Percentiles rank a stretch among this genome's conserved stretches.
phyloP scores from a whole-genome alignment of 1,140 invertebrate genomes.

The Cryptotermes secundus region DNA sequence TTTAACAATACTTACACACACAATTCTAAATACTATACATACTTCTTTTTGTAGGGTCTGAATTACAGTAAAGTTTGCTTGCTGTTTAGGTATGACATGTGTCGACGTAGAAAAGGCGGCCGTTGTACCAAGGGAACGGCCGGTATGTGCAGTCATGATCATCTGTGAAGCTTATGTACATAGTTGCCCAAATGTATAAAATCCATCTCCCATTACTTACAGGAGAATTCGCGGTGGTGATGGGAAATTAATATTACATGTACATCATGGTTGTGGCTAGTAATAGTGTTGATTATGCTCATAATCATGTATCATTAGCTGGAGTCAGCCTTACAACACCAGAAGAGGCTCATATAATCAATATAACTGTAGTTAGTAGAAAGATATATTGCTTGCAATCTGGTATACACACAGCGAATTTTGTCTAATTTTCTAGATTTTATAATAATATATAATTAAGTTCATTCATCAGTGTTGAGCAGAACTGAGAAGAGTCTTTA shows the following conservation, averaged over 20 bases:
- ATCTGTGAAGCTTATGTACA: background rate
- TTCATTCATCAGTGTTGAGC: too few relatives aligned
- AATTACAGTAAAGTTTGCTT: slow-evolving; percentile 35
- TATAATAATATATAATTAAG: too few relatives aligned
- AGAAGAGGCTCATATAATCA: too few relatives aligned
- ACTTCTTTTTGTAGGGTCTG: background rate
- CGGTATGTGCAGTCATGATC: slow-evolving; percentile 63
- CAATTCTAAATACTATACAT: too few relatives aligned
- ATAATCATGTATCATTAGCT: background rate
- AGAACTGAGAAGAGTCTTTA: too few relatives aligned
- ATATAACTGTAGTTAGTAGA: too few relatives aligned
- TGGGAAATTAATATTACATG: background rate
- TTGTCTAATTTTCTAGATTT: too few relatives aligned
- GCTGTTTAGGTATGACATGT: slow-evolving; percentile 89
- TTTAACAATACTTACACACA: too few relatives aligned
- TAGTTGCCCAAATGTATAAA: slow-evolving; percentile 28
- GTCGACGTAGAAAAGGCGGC: slow-evolving; percentile 89
- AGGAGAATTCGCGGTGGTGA: slow-evolving; percentile 13
- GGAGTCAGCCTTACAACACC: too few relatives aligned
- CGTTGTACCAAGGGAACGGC: slow-evolving; percentile 94
- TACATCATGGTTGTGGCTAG: background rate
- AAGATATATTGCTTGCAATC: too few relatives aligned
- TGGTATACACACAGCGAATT: too few relatives aligned
- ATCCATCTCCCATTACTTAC: slow-evolving; percentile 21
- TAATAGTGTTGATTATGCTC: background rate